phyloP scores from a whole-genome alignment of 2,113 vertebrate genomes.

The Aldabrachelys gigantea region DNA sequence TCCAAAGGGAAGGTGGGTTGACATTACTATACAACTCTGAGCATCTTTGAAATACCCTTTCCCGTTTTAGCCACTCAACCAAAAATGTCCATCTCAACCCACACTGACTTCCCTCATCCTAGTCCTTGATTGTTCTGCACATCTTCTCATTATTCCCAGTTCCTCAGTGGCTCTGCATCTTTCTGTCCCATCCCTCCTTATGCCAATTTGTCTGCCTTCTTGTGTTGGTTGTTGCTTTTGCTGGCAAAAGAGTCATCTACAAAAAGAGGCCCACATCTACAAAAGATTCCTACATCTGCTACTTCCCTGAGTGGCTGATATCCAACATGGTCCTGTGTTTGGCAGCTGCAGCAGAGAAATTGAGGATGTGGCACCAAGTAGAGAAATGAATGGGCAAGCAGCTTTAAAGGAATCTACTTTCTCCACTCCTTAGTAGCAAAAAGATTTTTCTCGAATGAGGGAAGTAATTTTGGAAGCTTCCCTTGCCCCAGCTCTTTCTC shows the following conservation, averaged over 20 bases:
- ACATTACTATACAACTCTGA: neutral
- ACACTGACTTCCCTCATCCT: neutral
- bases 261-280: too few species aligned
- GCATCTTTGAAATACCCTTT: neutral
- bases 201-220: neutral
- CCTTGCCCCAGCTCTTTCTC: neutral
- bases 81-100: neutral
- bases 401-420: neutral
- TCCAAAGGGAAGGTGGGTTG: too few species aligned
- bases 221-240: neutral
- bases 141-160: neutral
- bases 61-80: neutral
- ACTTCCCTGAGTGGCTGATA: neutral
- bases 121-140: neutral
- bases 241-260: neutral
- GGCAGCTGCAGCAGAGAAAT: neutral
- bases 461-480: neutral
- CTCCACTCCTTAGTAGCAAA: neutral
- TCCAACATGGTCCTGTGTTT: neutral
- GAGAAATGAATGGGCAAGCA: neutral
- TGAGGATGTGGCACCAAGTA: neutral
- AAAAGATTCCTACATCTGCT: neutral
- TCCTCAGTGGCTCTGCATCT: neutral
- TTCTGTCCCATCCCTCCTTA: fast-evolving
- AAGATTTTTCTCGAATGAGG: neutral